Percentiles rank a stretch among this genome's conserved stretches.
Evolutionary conservation across 1,140 invertebrate genomes (phyloP).

Genomic region (Meteorus sp.): DNA sequence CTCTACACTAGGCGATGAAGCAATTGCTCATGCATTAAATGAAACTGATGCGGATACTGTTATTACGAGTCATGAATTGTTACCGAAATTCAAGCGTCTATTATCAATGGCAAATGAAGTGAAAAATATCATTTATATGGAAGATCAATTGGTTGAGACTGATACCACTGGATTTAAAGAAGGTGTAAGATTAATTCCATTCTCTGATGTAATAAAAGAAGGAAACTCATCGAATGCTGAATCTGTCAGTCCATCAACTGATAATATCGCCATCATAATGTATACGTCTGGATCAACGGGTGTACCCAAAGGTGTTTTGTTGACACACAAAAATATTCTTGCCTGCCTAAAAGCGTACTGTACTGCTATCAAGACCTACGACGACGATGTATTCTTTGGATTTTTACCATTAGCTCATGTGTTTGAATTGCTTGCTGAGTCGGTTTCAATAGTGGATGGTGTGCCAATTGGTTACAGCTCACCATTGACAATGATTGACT

Average conservation of each 20-base stretch:
- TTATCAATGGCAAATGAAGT: conserved; percentile 70
- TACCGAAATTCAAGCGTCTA: conserved; percentile 86
- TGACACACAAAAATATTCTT: conserved; percentile 91
- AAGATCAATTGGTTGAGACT: conserved; percentile 77
- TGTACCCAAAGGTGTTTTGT: conserved; percentile 81
- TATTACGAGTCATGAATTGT: conserved; percentile 85
- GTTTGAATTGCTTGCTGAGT: conserved; percentile 87
- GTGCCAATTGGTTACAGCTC: conserved; percentile 97
- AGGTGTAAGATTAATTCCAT: conserved; percentile 43
- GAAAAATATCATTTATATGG: conserved; percentile 85
- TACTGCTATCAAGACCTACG: conserved; percentile 71
- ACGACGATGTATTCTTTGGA: conserved; percentile 86
- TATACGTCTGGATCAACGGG: conserved; percentile 95
- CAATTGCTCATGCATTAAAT: conserved; percentile 92
- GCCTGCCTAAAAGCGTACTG: conserved; percentile 86
- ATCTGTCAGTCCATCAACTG: conserved; percentile 63
- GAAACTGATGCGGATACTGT: conserved; percentile 92
- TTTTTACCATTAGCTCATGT: conserved; percentile 98
- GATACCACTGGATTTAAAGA: conserved; percentile 68
- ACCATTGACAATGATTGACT: conserved; percentile 92
- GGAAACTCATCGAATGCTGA: conserved; percentile 46
- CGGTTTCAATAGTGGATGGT: conserved; percentile 75
- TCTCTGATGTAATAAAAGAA: conserved; percentile 40
- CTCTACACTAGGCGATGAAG: conserved; percentile 94
- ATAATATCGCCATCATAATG: conserved; percentile 92